These are phyloP conservation scores for Plemyria rubiginata DNA, from an alignment of 2,888 invertebrate genomes.

Conservation along the genomic window DNA sequence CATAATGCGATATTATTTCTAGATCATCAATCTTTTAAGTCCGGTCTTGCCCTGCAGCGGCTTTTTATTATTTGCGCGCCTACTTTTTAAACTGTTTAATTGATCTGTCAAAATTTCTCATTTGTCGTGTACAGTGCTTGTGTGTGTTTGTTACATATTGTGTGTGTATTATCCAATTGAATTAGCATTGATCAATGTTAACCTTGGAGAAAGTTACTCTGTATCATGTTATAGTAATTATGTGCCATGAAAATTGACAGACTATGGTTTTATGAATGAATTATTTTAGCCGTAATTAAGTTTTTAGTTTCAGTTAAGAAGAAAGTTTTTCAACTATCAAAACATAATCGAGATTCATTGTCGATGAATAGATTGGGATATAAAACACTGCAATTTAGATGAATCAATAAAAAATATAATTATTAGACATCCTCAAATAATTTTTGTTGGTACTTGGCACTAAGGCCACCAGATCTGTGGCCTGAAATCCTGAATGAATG, in stretches of 20 bases:
- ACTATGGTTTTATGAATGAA: slow-evolving; percentile 20
- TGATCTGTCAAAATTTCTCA: slow-evolving; percentile 70
- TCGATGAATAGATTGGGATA: slow-evolving; percentile 13
- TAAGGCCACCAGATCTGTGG: no score
- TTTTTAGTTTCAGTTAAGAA: slow-evolving; percentile 21
- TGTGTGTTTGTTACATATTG: no score
- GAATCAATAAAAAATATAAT: no score
- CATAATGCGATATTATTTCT: slow-evolving; percentile 30
- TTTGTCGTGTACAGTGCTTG: slow-evolving; percentile 50
- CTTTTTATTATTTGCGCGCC: slow-evolving; percentile 45
- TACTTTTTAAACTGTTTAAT: slow-evolving; percentile 55
- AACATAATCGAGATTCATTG: slow-evolving; percentile 16
- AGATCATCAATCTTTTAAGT: slow-evolving; percentile 39
- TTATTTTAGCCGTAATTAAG: slow-evolving; percentile 20
- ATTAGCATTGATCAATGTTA: slow-evolving; percentile 60
- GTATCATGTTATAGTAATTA: slow-evolving; percentile 31
- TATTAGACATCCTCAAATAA: no score
- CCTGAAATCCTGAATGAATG: no score
- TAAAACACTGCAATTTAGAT: no score
- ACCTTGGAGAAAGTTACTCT: slow-evolving; percentile 57
- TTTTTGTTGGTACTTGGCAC: no score
- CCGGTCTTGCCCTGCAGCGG: slow-evolving; percentile 41
- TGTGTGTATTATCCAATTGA: slow-evolving; percentile 65
- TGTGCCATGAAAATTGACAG: slow-evolving; percentile 31
- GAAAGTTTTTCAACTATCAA: background rate